Percentiles rank a stretch among this genome's conserved stretches.
Conservation (phyloP, 2,888 invertebrate genomes). For the Protula sp. region DNA sequence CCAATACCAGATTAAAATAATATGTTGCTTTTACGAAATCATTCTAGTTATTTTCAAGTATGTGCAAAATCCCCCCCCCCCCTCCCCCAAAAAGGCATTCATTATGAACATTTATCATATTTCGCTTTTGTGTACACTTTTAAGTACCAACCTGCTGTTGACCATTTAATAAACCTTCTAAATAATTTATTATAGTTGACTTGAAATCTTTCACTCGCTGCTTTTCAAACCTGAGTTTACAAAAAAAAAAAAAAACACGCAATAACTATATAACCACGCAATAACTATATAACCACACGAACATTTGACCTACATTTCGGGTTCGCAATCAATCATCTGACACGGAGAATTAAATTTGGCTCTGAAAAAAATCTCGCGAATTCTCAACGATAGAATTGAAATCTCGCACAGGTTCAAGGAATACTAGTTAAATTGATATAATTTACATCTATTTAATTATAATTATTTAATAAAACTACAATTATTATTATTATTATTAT, state of each 20-base stretch:
- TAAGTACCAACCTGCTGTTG: conserved; percentile 79
- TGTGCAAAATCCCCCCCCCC: no score
- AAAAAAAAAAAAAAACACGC: neutral
- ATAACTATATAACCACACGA: neutral
- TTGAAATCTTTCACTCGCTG: conserved; percentile 85
- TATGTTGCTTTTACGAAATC: no score
- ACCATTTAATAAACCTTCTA: conserved; percentile 88
- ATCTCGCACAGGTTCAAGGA: no score
- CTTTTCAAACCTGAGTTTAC: conserved; percentile 77
- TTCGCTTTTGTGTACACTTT: no score
- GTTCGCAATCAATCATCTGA: neutral
- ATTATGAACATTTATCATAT: no score
- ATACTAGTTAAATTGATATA: no score
- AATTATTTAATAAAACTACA: neutral
- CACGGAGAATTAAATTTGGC: neutral
- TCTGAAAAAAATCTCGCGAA: no score
- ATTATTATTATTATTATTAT: neutral
- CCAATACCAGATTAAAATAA: no score
- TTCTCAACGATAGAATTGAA: no score
- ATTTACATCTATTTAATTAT: neutral
- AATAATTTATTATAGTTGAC: conserved; percentile 78
- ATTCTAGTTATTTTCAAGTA: no score
- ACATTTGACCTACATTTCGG: neutral
- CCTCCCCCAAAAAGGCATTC: no score
- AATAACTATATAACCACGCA: neutral